A percentile compares a stretch with the other conserved stretches of the same genome.
phyloP scores from a whole-genome alignment of 2,888 invertebrate genomes.

The Drosophila pseudotalamancana region DNA sequence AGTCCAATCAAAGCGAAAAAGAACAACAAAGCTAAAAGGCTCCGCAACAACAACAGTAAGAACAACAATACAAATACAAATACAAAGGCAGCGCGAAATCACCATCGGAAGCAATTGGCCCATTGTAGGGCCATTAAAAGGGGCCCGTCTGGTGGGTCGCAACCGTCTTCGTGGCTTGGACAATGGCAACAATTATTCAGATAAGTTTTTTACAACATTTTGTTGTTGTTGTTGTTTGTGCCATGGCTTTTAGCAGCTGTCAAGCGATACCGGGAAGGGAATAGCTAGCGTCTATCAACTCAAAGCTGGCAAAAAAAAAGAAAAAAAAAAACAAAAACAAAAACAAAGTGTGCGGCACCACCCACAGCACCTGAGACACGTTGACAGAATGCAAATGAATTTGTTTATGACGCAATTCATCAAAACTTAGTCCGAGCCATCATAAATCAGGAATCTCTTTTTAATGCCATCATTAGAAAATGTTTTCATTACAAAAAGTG shows the following conservation, averaged over 20 bases:
- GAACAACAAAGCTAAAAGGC: constrained; percentile 14
- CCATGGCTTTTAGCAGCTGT: constrained; percentile 50
- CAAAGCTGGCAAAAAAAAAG: background rate
- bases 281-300: background rate
- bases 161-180: constrained; percentile 36
- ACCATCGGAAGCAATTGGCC: constrained; percentile 54
- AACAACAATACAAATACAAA: constrained; percentile 14
- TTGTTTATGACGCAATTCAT: constrained; percentile 61
- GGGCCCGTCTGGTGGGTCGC: constrained; percentile 13
- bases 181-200: constrained; percentile 66
- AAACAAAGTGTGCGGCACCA: constrained; percentile 19
- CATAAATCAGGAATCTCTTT: constrained; percentile 58
- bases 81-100: constrained; percentile 14
- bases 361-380: constrained; percentile 5
- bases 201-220: constrained; percentile 57
- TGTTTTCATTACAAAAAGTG: constrained; percentile 24
- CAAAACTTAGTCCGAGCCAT: constrained; percentile 36
- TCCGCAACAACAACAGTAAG: constrained; percentile 12
- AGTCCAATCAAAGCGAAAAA: constrained; percentile 20
- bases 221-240: constrained; percentile 34
- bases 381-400: constrained; percentile 33
- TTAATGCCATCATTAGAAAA: constrained; percentile 31
- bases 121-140: constrained; percentile 54
- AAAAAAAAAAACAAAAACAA: background rate
- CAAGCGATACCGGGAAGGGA: constrained; percentile 23